A percentile compares a stretch with the other conserved stretches of the same genome.
Conservation (phyloP, 2,113 vertebrate species). For the Philantomba maxwellii region DNA sequence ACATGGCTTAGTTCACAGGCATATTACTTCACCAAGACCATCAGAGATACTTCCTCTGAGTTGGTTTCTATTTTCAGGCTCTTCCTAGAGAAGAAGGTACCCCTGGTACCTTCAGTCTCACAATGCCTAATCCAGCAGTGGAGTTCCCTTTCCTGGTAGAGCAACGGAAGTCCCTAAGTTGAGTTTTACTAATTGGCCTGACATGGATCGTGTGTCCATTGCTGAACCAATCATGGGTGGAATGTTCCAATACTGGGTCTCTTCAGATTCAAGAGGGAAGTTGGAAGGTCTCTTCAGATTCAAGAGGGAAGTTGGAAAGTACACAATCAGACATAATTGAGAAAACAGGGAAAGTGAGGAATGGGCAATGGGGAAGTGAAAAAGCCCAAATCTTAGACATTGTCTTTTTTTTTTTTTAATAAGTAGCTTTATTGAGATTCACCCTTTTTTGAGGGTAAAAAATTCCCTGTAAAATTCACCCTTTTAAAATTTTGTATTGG, state of each 20-base stretch:
- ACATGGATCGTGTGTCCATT: neutral
- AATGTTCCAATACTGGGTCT: neutral
- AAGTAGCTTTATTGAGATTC: neutral
- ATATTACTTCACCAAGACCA: neutral
- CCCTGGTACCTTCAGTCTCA: neutral
- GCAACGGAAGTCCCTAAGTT: neutral
- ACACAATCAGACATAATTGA: neutral
- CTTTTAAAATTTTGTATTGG: neutral
- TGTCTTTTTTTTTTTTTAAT: neutral
- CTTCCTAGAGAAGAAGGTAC: neutral
- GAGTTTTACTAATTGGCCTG: neutral
- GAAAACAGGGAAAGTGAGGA: neutral
- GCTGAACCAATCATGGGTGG: neutral
- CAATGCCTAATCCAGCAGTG: neutral
- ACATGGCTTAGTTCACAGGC: neutral
- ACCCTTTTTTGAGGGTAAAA: neutral
- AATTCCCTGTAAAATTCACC: neutral
- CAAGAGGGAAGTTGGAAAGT: neutral
- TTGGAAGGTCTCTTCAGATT: neutral
- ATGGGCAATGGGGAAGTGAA: neutral
- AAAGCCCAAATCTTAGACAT: neutral
- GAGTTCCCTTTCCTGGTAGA: neutral
- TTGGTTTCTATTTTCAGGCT: neutral
- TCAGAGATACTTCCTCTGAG: neutral
- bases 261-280: neutral